Percentiles rank a stretch among this genome's conserved stretches.
phyloP scores from a whole-genome alignment of 2,113 vertebrate species.

The Corydoras maculifer region DNA sequence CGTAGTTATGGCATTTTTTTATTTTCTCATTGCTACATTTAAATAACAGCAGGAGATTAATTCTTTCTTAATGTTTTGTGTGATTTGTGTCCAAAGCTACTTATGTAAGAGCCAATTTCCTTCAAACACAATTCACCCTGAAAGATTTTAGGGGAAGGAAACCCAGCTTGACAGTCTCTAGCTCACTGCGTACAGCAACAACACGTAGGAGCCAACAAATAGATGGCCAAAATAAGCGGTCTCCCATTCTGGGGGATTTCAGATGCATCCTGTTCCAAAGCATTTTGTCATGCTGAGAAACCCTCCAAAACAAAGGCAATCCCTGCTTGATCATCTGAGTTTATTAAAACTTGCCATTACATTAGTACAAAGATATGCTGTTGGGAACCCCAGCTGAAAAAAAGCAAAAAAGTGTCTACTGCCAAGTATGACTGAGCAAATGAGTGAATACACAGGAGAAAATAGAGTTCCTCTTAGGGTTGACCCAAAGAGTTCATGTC shows the following conservation, averaged over 20 bases:
- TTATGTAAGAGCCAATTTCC: conserved; percentile 54
- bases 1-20: conserved; percentile 25
- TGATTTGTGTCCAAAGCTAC: conserved; percentile 62
- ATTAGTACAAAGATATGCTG: conserved; percentile 30
- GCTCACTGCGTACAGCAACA: conserved; percentile 37
- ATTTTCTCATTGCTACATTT: conserved; percentile 71
- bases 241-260: conserved; percentile 79
- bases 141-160: conserved; percentile 55
- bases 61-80: conserved; percentile 62
- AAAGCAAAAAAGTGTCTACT: background rate
- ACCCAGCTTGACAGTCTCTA: conserved; percentile 50
- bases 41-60: conserved; percentile 65
- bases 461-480: conserved; percentile 16
- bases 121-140: conserved; percentile 54
- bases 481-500: conserved; percentile 24
- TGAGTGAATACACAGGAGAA: background rate
- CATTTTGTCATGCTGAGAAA: conserved; percentile 78
- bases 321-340: conserved; percentile 31
- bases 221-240: conserved; percentile 64
- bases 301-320: conserved; percentile 84
- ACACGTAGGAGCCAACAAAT: conserved; percentile 53
- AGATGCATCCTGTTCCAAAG: conserved; percentile 78
- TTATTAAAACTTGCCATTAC: conserved; percentile 46
- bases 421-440: background rate
- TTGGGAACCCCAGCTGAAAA: conserved; percentile 41